Evolutionary conservation across 2,113 vertebrate species (phyloP).

Genomic region (Gymnogyps californianus): DNA sequence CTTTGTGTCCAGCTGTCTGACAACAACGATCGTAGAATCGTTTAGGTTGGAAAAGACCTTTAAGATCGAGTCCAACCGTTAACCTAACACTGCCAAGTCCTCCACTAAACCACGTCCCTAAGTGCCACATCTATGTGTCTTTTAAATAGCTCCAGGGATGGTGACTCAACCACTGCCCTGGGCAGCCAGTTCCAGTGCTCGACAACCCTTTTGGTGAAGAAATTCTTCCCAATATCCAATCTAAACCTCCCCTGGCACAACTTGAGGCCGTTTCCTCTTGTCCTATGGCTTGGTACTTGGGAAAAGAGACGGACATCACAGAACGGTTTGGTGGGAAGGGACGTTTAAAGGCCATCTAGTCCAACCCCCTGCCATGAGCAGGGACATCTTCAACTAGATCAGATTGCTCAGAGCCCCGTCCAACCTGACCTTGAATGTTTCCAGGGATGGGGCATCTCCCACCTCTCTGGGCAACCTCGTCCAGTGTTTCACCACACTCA

Average conservation of each 20-base stretch:
- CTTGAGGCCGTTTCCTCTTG: fast-evolving
- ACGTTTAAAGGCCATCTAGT: fast-evolving
- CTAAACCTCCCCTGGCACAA: fast-evolving
- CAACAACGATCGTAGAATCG: fast-evolving
- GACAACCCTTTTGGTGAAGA: fast-evolving
- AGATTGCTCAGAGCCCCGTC: fast-evolving
- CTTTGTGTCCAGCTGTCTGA: neutral
- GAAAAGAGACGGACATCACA: fast-evolving
- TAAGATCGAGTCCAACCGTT: fast-evolving
- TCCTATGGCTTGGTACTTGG: fast-evolving
- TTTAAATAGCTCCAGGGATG: neutral
- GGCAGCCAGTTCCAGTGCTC: neutral
- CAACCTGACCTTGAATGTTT: too few relatives aligned
- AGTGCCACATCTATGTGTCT: fast-evolving
- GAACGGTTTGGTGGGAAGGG: neutral
- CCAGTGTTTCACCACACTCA: neutral
- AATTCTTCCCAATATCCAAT: fast-evolving
- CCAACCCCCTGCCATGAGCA: neutral
- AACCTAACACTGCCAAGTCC: fast-evolving
- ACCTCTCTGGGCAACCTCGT: neutral
- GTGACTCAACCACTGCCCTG: neutral
- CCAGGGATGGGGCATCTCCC: neutral
- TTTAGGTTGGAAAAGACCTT: neutral
- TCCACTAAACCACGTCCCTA: fast-evolving
- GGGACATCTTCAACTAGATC: neutral